Conservation (phyloP, 2,888 invertebrate genomes). For the Drosophila parthenogenetica region DNA sequence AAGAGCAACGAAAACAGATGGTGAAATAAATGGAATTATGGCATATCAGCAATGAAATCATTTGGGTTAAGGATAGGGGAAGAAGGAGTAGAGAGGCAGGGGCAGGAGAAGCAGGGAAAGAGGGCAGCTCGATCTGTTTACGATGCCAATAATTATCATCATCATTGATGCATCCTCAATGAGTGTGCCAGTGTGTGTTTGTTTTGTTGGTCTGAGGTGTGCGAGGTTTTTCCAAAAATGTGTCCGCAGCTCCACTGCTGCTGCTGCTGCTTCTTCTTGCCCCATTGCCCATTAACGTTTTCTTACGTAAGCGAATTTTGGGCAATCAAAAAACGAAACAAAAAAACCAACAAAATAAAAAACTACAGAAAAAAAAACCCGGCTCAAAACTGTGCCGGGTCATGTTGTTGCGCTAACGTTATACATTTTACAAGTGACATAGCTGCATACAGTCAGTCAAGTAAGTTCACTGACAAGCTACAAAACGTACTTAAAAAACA, state of each 20-base stretch:
- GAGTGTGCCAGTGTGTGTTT: constrained; percentile 16
- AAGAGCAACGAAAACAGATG: constrained; percentile 32
- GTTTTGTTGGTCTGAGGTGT: background rate
- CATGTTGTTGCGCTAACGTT: constrained; percentile 36
- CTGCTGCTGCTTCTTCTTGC: constrained; percentile 2
- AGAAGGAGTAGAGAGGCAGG: background rate
- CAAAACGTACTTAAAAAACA: background rate
- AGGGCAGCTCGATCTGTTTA: constrained; percentile 37
- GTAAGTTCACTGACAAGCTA: background rate
- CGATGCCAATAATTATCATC: constrained; percentile 57
- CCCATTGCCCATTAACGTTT: constrained; percentile 40
- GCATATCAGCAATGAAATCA: background rate
- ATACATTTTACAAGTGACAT: constrained; percentile 24
- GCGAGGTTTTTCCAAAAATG: constrained; percentile 45
- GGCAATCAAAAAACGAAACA: constrained; percentile 37
- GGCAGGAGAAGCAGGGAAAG: background rate
- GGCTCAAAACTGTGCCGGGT: constrained; percentile 62
- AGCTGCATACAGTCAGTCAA: background rate
- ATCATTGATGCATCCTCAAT: constrained; percentile 44
- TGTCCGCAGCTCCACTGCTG: background rate
- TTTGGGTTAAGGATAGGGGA: background rate
- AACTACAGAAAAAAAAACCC: constrained; percentile 26
- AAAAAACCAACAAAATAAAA: constrained; percentile 1
- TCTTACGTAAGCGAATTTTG: constrained; percentile 52
- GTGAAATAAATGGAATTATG: constrained; percentile 1